Conservation (phyloP, 2,888 invertebrate species). For the Drosophila putrida region DNA sequence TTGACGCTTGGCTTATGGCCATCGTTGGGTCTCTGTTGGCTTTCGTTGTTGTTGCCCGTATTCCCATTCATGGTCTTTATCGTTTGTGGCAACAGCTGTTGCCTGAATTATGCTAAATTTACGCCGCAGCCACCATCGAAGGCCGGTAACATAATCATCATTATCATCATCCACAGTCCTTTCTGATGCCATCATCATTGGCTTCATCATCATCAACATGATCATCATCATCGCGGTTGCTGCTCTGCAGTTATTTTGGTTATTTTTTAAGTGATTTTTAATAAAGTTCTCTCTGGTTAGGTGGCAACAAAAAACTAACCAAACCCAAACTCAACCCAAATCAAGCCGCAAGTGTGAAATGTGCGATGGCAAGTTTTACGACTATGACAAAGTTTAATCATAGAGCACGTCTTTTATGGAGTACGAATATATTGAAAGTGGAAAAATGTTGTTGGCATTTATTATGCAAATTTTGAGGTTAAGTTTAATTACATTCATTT, state of each 20-base stretch:
- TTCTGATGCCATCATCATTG: conserved; percentile 26
- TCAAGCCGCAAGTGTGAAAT: conserved; percentile 49
- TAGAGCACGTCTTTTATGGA: conserved; percentile 16
- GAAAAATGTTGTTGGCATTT: conserved; percentile 48
- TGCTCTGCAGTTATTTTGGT: conserved; percentile 66
- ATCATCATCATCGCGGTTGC: conserved; percentile 41
- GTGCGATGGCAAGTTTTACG: conserved; percentile 51
- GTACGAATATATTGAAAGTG: conserved; percentile 25
- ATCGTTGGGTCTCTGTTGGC: conserved; percentile 23
- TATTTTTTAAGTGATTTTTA: conserved; percentile 81
- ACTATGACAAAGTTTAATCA: conserved; percentile 56
- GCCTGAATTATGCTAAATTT: conserved; percentile 78
- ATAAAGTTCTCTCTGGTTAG: conserved; percentile 67
- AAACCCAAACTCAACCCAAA: conserved; percentile 15
- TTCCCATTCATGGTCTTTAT: conserved; percentile 79
- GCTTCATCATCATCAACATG: conserved; percentile 24
- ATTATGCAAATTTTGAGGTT: conserved; percentile 50
- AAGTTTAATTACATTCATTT: conserved; percentile 71
- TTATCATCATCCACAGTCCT: conserved; percentile 14
- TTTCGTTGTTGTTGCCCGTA: conserved; percentile 41
- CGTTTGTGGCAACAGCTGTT: conserved; percentile 81
- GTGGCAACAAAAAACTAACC: conserved; percentile 16
- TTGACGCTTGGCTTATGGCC: conserved; percentile 52
- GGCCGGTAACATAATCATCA: conserved; percentile 34
- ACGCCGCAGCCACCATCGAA: conserved; percentile 61